Evolutionary conservation across 1,140 invertebrate species (phyloP), one percentile per base, ranked within the genome.

Genomic region (Brachionus calyciflorus): DNA sequence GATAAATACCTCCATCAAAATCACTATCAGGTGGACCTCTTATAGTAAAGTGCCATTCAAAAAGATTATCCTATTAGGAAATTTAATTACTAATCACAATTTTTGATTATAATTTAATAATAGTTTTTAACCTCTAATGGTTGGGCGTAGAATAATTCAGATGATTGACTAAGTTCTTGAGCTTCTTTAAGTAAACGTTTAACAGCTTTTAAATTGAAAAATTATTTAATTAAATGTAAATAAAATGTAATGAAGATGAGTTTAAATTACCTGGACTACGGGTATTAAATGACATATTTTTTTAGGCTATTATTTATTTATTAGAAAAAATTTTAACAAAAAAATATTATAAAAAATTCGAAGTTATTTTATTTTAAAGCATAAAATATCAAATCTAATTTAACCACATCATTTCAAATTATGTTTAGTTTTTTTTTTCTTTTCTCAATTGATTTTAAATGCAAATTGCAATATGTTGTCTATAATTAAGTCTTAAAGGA

Each of bases 1-100:
- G 93, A 83, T 95, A 96, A 77, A 94, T 87, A 40, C 93, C 93
- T 77, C 89, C 90, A 79, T 92, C 91, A 86, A 94, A 96, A 49
- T 94, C 93, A 0, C 91, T 90, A 3, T 90, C 91, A 37, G 88
- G 88, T 28, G 93, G 92, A 12, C 94, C 94, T 81, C 91, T 87
- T 7, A 97, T 90, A 0, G 94, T 97, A 84, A 97, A 98, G 86
- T 98, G 95, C 95, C 95, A 97, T 83, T 98, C 94, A 86, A 97
- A 98, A 28, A 98, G 84, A 86, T 97, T 97, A 81, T 96, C 93
- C 83, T 63, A 37, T 88, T 70, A 30, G n/a, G n/a, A 80, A 77
- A 46, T 70, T 33, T 28, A 17, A 19, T 70, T 33, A 12, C 1
- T n/a, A n/a, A n/a, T n/a, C n/a, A n/a, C n/a, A n/a, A n/a, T n/a